These are phyloP conservation scores for Elegia similella DNA, from an alignment of 2,888 invertebrate species.

Conservation along the genomic window DNA sequence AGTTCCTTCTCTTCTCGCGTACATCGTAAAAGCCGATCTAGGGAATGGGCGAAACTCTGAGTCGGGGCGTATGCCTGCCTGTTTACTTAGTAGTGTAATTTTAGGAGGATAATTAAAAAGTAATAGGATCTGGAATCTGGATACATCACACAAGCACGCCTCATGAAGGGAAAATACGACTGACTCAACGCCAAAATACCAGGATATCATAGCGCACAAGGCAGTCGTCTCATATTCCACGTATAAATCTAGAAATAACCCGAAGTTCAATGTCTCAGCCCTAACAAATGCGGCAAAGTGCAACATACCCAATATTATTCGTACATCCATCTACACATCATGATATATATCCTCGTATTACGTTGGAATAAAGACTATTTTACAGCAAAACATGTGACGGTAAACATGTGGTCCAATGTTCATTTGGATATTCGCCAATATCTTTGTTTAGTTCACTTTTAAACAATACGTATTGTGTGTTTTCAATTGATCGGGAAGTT, in stretches of 20 bases:
- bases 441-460: conserved; percentile 14
- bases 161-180: no score
- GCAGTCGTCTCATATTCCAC: neutral
- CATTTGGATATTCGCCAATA: neutral
- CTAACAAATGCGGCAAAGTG: neutral
- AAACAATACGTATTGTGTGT: conserved; percentile 1
- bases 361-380: neutral
- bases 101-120: no score
- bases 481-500: neutral
- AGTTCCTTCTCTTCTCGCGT: no score
- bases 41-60: no score
- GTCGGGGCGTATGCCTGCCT: no score
- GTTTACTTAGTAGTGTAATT: no score
- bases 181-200: neutral
- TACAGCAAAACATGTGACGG: neutral
- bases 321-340: neutral
- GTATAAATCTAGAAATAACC: neutral
- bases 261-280: conserved; percentile 7
- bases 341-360: neutral
- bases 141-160: no score
- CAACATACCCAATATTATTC: neutral
- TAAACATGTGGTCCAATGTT: neutral
- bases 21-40: no score
- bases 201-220: neutral
- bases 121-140: no score